A percentile compares a stretch with the other conserved stretches of the same genome.
These are phyloP conservation scores for Drosophila dives DNA, from an alignment of 2,888 invertebrate species.

Conservation along the genomic window DNA sequence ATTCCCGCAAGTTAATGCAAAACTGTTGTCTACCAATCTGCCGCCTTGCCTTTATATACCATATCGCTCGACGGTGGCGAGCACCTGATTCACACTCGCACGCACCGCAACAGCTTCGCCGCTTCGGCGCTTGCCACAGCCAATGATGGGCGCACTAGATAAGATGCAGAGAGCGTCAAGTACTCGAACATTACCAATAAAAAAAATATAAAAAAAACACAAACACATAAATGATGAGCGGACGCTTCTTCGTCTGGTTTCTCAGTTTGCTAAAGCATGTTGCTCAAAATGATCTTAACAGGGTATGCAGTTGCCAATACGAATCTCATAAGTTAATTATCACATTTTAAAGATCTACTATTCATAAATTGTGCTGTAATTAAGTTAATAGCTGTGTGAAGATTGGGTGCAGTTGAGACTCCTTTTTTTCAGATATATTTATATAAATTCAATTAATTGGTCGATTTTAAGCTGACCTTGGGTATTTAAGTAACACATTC, in stretches of 20 bases:
- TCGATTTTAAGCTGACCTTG: not conserved
- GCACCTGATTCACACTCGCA: constrained; percentile 56
- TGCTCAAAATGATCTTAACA: not conserved
- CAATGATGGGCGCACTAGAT: constrained; percentile 82
- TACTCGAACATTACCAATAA: constrained; percentile 49
- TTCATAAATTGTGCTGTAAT: not conserved
- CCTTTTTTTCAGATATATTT: not conserved
- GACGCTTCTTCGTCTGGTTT: constrained; percentile 52
- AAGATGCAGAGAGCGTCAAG: constrained; percentile 69
- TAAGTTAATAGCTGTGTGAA: not conserved
- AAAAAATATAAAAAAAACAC: constrained; percentile 1
- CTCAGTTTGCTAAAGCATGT: constrained; percentile 27
- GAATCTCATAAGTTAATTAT: not conserved
- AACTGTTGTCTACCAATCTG: constrained; percentile 65
- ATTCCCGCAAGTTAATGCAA: constrained; percentile 60
- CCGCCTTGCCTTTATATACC: constrained; percentile 68
- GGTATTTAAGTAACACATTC: not conserved
- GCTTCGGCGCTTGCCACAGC: constrained; percentile 40
- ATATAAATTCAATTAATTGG: not conserved
- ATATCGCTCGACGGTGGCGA: constrained; percentile 47
- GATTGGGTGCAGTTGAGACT: not conserved
- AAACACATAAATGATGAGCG: constrained; percentile 57
- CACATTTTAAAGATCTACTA: not conserved
- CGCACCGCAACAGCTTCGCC: constrained; percentile 44
- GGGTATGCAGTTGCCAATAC: not conserved